Percentiles rank a stretch among this genome's conserved stretches.
phyloP scores from a whole-genome alignment of 2,797 vertebrate genomes.

The Ptychadena robeensis region DNA sequence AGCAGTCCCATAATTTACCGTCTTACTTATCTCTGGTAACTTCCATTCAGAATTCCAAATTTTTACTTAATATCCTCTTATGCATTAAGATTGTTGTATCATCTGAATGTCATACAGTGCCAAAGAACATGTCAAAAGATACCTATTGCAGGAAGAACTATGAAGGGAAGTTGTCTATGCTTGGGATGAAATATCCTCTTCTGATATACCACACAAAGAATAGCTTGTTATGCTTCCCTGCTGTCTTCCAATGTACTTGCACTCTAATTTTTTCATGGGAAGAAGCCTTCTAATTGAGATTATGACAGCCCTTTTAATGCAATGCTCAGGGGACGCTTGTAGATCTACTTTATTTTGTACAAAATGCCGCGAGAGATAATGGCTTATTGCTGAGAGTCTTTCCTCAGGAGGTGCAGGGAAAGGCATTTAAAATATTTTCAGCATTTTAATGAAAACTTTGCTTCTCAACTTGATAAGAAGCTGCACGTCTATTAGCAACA shows the following conservation, averaged over 20 bases:
- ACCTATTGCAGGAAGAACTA: constrained; percentile 2
- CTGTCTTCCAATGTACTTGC: neutral
- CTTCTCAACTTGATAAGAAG: neutral
- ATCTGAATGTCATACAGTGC: too few species aligned
- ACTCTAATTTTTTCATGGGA: constrained; percentile 11
- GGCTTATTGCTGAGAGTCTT: neutral
- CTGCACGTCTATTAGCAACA: neutral
- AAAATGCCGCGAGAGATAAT: constrained; percentile 29
- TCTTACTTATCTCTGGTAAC: too few species aligned
- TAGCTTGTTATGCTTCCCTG: neutral
- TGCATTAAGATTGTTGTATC: too few species aligned
- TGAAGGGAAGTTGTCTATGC: neutral
- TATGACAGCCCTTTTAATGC: constrained; percentile 15
- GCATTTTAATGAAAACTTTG: neutral
- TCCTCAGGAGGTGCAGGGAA: neutral
- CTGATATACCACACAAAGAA: neutral
- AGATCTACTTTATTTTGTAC: constrained; percentile 22
- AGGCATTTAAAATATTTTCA: neutral
- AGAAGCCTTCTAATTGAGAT: constrained; percentile 31
- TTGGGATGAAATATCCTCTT: constrained; percentile 30
- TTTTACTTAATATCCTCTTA: too few species aligned
- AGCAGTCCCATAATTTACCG: too few species aligned
- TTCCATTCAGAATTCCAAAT: too few species aligned
- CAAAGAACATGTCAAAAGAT: too few species aligned
- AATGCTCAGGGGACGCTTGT: neutral